Evolutionary conservation across 2,888 invertebrate genomes (phyloP).

Genomic region (Ligdia adustata): DNA sequence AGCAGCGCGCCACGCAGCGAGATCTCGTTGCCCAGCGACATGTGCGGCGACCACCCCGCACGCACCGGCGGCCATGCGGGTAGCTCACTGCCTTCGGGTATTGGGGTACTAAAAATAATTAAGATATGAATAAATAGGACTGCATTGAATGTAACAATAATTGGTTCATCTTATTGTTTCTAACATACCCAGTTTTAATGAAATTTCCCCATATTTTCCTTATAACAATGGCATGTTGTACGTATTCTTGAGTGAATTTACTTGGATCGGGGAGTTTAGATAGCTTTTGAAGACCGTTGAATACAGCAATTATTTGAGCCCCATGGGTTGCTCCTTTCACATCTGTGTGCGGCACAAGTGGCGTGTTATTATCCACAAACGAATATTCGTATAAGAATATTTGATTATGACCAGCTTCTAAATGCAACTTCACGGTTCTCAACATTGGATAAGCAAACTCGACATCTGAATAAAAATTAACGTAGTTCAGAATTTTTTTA

Average conservation of each 20-base stretch:
- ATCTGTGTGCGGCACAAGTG: conserved; percentile 37
- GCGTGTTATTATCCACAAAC: conserved; percentile 41
- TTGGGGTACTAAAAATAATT: conserved; percentile 17
- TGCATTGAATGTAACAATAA: too few species aligned
- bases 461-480: conserved; percentile 50
- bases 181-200: conserved; percentile 50
- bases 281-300: conserved; percentile 31
- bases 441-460: conserved; percentile 40
- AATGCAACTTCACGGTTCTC: conserved; percentile 39
- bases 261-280: neutral
- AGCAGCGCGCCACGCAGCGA: conserved; percentile 40
- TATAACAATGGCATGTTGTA: conserved; percentile 36
- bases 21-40: conserved; percentile 44
- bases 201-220: conserved; percentile 53
- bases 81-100: conserved; percentile 27
- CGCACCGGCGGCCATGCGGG: conserved; percentile 50
- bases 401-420: conserved; percentile 42
- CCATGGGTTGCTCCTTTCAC: conserved; percentile 47
- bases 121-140: too few species aligned
- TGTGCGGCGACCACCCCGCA: conserved; percentile 41
- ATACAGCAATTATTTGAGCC: conserved; percentile 43
- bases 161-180: too few species aligned
- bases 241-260: conserved; percentile 34
- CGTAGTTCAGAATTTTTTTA: conserved; percentile 39
- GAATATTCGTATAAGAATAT: conserved; percentile 50